These are phyloP conservation scores for Dreissena polymorpha DNA, from an alignment of 1,140 invertebrate genomes.

Conservation along the genomic window DNA sequence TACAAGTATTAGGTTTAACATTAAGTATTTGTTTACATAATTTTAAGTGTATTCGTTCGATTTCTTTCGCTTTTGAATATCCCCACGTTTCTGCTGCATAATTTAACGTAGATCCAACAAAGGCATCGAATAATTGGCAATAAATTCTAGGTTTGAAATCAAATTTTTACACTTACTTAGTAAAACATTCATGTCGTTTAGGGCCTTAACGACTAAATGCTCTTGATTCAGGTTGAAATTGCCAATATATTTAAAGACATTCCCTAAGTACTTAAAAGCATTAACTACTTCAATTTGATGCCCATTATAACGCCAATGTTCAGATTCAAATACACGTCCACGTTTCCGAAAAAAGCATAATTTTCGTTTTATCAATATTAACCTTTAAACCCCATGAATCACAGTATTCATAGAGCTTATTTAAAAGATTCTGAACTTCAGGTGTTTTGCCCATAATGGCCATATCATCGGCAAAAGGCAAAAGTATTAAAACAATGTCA, in stretches of 20 bases:
- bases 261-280: slow-evolving; percentile 32
- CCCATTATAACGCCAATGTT: slow-evolving; percentile 2
- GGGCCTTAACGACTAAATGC: not conserved
- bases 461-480: slow-evolving; percentile 34
- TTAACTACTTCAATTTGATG: slow-evolving; percentile 1
- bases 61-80: not conserved
- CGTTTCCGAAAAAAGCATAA: slow-evolving; percentile 15
- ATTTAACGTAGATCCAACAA: too few relatives aligned
- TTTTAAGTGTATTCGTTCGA: not conserved
- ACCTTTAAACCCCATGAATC: slow-evolving; percentile 6
- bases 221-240: not conserved
- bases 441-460: slow-evolving; percentile 4
- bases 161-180: not conserved
- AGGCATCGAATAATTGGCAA: too few relatives aligned
- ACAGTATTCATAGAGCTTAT: not conserved
- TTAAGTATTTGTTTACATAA: not conserved
- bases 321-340: not conserved
- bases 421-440: slow-evolving; percentile 1
- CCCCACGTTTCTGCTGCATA: not conserved
- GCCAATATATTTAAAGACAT: not conserved
- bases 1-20: not conserved
- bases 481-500: slow-evolving; percentile 1
- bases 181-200: not conserved
- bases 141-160: not conserved
- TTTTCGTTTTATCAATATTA: slow-evolving; percentile 10